Evolutionary conservation across 2,113 vertebrate genomes (phyloP).

Genomic region (Rhea americana): DNA sequence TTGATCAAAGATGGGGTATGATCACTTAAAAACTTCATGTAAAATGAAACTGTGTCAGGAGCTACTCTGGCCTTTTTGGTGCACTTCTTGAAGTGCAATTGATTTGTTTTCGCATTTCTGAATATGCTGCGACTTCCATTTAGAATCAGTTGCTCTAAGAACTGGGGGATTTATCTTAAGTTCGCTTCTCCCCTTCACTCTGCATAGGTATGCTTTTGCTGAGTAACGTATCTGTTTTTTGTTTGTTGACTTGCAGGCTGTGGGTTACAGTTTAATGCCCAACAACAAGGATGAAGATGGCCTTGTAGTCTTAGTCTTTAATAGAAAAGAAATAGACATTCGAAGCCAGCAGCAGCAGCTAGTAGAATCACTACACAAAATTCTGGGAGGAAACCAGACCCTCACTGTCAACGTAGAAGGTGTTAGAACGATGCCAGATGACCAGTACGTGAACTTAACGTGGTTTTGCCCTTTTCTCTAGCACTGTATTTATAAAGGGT

Average conservation of each 20-base stretch:
- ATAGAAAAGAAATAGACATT: conserved; percentile 91
- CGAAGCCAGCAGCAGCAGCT: conserved; percentile 93
- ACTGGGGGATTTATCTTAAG: neutral
- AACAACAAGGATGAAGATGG: conserved; percentile 96
- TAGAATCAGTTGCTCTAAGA: neutral
- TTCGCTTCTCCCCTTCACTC: neutral
- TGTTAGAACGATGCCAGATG: conserved; percentile 89
- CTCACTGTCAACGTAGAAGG: conserved; percentile 93
- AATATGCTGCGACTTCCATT: neutral
- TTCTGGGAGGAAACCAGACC: conserved; percentile 90
- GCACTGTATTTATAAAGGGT: neutral
- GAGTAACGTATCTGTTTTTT: neutral
- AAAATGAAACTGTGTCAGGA: neutral
- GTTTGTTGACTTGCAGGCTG: conserved; percentile 78
- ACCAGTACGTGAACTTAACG: conserved; percentile 84
- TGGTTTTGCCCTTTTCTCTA: neutral
- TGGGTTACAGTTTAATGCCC: conserved; percentile 93
- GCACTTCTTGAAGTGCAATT: neutral
- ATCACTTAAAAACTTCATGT: neutral
- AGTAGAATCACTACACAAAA: conserved; percentile 94
- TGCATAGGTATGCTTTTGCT: neutral
- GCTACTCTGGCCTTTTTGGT: neutral
- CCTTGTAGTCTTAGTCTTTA: conserved; percentile 88
- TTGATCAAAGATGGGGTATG: neutral
- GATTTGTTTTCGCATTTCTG: neutral